These are phyloP conservation scores for Scaptomyza flava DNA, from an alignment of 2,888 invertebrate genomes.

Conservation along the genomic window DNA sequence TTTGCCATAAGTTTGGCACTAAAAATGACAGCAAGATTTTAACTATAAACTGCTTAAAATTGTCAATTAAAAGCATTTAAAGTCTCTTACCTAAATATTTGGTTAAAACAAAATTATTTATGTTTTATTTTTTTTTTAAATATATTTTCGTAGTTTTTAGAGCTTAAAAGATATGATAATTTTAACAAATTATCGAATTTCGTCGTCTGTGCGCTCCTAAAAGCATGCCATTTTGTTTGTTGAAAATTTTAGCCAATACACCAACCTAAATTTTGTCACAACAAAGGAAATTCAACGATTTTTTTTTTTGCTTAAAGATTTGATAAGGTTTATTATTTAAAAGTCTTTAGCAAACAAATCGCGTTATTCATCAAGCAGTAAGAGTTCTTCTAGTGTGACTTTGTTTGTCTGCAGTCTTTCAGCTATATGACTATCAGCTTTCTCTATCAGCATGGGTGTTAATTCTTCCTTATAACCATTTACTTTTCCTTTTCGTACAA, in stretches of 20 bases:
- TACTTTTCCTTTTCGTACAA: slow-evolving; percentile 61
- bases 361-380: slow-evolving; percentile 29
- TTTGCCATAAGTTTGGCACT: slow-evolving; percentile 2
- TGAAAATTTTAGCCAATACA: neutral
- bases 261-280: neutral
- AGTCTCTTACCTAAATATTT: too few species aligned
- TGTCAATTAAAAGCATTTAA: too few species aligned
- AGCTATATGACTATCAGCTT: slow-evolving; percentile 32
- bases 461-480: slow-evolving; percentile 65
- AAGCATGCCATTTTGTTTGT: neutral
- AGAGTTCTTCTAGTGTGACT: slow-evolving; percentile 51
- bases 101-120: too few species aligned
- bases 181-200: neutral
- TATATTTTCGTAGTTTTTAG: too few species aligned
- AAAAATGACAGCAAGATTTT: slow-evolving; percentile 17
- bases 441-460: slow-evolving; percentile 43
- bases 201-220: neutral
- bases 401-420: slow-evolving; percentile 22
- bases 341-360: neutral
- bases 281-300: too few species aligned
- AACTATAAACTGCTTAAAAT: neutral
- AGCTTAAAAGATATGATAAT: too few species aligned
- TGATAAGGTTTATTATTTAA: too few species aligned
- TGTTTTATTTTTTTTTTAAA: too few species aligned
- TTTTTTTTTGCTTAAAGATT: too few species aligned